A percentile compares a stretch with the other conserved stretches of the same genome.
These are phyloP conservation scores for Diorhabda elongata DNA, from an alignment of 1,140 invertebrate species.

Conservation along the genomic window DNA sequence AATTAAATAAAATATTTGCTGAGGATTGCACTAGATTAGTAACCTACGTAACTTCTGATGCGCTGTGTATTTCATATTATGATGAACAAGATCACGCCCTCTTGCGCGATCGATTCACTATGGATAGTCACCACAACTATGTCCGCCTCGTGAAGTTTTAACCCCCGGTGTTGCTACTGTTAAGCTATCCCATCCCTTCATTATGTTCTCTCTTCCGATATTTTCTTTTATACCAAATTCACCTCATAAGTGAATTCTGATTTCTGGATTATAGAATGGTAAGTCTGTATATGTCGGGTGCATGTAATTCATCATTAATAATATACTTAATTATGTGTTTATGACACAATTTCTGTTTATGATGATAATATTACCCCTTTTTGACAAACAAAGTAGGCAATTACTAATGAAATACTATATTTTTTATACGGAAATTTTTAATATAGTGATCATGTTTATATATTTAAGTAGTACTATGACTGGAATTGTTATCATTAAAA, in stretches of 20 bases:
- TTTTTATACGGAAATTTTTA: no score
- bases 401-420: background rate
- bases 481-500: background rate
- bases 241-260: background rate
- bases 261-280: background rate
- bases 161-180: background rate
- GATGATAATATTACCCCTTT: background rate
- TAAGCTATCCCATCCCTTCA: background rate
- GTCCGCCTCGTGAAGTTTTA: conserved; percentile 1
- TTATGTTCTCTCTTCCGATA: background rate
- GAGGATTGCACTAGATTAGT: no score
- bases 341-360: background rate
- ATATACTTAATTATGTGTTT: no score
- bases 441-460: no score
- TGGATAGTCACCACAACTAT: conserved; percentile 1
- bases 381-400: background rate
- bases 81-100: background rate
- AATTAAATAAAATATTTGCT: no score
- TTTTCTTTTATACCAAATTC: background rate
- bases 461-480: no score
- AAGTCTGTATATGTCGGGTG: background rate
- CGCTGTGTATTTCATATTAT: background rate
- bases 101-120: background rate
- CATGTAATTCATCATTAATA: background rate
- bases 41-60: background rate